A percentile compares a stretch with the other conserved stretches of the same genome.
phyloP scores from a whole-genome alignment of 2,113 vertebrate species.

The Ochotona curzoniae region DNA sequence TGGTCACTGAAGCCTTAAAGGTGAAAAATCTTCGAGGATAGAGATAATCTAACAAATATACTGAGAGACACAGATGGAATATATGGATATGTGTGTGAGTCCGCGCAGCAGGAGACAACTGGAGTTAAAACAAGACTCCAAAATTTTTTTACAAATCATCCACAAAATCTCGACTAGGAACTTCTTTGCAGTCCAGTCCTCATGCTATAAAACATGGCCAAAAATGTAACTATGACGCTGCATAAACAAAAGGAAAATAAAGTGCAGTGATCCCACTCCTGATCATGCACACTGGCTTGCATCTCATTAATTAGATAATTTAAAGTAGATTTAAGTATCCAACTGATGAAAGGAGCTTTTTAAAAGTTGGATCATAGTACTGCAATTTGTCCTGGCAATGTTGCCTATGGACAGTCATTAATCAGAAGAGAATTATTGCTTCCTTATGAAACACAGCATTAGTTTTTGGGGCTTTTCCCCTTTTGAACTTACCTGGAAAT shows the following conservation, averaged over 20 bases:
- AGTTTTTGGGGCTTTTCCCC: background rate
- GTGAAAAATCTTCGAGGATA: slow-evolving; percentile 25
- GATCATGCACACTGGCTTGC: slow-evolving; percentile 35
- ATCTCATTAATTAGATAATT: slow-evolving; percentile 63
- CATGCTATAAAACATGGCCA: slow-evolving; percentile 76
- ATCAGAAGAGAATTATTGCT: slow-evolving; percentile 60
- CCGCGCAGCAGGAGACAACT: slow-evolving; percentile 65
- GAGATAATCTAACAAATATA: slow-evolving; percentile 27
- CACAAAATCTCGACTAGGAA: slow-evolving; percentile 78
- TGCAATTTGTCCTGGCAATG: slow-evolving; percentile 46
- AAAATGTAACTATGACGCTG: slow-evolving; percentile 76
- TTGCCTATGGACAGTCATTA: slow-evolving; percentile 50
- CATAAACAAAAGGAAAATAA: slow-evolving; percentile 80
- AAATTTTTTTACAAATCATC: slow-evolving; percentile 68
- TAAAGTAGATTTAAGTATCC: slow-evolving; percentile 42
- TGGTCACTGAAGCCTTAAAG: slow-evolving; percentile 36
- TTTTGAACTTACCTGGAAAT: slow-evolving; percentile 58
- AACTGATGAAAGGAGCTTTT: slow-evolving; percentile 62
- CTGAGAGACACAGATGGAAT: background rate
- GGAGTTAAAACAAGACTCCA: slow-evolving; percentile 63
- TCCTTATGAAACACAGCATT: slow-evolving; percentile 60
- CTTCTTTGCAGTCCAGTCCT: slow-evolving; percentile 77
- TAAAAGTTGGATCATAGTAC: background rate
- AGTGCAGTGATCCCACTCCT: slow-evolving; percentile 34
- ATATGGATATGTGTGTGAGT: background rate